phyloP scores from a whole-genome alignment of 2,113 vertebrate species.

The Clinocottus analis region DNA sequence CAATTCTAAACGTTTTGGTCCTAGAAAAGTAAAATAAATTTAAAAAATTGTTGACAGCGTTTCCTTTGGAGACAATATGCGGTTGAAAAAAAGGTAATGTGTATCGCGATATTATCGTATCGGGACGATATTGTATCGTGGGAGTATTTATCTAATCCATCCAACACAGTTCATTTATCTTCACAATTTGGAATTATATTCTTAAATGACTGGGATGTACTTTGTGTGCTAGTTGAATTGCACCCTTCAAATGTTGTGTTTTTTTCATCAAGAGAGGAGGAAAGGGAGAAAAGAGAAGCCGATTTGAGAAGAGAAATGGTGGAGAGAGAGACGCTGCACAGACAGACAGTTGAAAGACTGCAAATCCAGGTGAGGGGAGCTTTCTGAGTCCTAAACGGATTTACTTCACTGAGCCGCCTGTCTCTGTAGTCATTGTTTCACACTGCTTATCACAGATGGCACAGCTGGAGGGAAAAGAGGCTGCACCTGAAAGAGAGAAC shows the following conservation, averaged over 20 bases:
- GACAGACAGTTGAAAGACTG: conserved; percentile 81
- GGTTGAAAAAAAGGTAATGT: too few relatives aligned
- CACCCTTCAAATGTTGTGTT: background rate
- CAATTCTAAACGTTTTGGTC: too few relatives aligned
- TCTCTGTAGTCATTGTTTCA: conserved; percentile 23
- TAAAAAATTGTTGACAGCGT: too few relatives aligned
- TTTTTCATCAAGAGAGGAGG: conserved; percentile 82
- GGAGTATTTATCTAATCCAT: conserved; percentile 76
- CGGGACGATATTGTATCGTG: too few relatives aligned
- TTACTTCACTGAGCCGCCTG: conserved; percentile 6
- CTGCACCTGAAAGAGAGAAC: conserved; percentile 47
- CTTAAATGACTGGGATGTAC: background rate
- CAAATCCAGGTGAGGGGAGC: conserved; percentile 67
- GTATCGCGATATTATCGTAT: too few relatives aligned
- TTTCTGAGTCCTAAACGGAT: conserved; percentile 5
- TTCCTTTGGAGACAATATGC: too few relatives aligned
- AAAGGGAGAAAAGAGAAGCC: conserved; percentile 84
- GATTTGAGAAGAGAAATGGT: conserved; percentile 83
- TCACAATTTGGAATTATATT: background rate
- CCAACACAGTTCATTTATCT: background rate
- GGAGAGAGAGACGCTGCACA: conserved; percentile 84
- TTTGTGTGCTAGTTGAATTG: conserved; percentile 1
- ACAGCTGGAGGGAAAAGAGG: conserved; percentile 56
- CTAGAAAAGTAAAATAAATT: too few relatives aligned
- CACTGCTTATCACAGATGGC: conserved; percentile 61